These are phyloP conservation scores for Hippolais icterina DNA, from an alignment of 2,113 vertebrate species.

Conservation along the genomic window DNA sequence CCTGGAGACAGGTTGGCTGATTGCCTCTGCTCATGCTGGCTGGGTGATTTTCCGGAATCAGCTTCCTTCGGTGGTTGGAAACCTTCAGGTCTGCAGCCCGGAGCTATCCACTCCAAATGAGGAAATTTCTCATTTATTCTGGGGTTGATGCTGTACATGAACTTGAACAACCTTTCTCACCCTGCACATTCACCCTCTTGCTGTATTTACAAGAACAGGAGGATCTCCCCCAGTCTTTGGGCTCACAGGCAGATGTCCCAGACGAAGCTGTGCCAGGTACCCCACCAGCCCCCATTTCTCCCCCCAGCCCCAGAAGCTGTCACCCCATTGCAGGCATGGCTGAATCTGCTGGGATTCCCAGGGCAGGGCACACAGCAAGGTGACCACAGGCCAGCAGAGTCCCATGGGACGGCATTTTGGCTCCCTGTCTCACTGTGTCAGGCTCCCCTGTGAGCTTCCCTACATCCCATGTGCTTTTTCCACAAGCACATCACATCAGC, in stretches of 20 bases:
- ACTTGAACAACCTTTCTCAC: background rate
- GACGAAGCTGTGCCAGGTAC: background rate
- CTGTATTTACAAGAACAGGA: background rate
- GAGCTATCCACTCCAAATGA: background rate
- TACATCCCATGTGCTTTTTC: background rate
- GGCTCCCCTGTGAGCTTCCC: background rate
- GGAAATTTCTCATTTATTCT: background rate
- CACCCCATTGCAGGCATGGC: background rate
- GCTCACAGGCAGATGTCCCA: background rate
- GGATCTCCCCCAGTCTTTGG: background rate
- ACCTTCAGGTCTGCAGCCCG: background rate
- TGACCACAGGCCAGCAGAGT: background rate
- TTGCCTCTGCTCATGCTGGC: background rate
- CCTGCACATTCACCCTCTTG: background rate
- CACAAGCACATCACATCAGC: background rate
- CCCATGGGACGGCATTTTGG: background rate
- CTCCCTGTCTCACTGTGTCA: fast-evolving
- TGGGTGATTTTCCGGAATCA: background rate
- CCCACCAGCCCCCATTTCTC: background rate
- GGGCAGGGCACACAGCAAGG: background rate
- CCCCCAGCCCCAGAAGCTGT: background rate
- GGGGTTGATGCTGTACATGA: background rate
- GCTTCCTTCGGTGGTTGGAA: background rate
- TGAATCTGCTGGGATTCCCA: background rate
- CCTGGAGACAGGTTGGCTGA: background rate